Conservation (phyloP, 2,797 vertebrate species). For the Geotrypetes seraphini region DNA sequence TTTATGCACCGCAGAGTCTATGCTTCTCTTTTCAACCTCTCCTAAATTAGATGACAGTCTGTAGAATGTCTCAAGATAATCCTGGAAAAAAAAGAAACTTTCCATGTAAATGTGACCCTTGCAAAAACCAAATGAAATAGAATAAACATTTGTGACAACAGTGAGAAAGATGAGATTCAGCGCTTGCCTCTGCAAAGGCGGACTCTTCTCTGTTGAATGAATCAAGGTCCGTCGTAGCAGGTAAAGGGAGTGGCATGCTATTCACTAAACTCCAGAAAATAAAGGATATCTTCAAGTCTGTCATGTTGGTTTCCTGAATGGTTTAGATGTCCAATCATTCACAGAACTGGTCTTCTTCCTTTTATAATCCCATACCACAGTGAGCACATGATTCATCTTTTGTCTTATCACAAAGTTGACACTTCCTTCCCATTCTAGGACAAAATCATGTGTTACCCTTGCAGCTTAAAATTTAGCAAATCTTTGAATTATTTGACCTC, state of each 20-base stretch:
- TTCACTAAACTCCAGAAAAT: neutral
- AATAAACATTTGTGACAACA: neutral
- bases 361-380: neutral
- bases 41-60: neutral
- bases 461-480: neutral
- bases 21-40: neutral
- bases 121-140: neutral
- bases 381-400: neutral
- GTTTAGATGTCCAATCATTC: neutral
- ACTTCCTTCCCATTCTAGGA: neutral
- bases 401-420: neutral
- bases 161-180: neutral
- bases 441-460: neutral
- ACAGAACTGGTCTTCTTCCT: neutral
- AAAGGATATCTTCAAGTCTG: neutral
- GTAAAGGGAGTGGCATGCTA: neutral
- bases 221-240: neutral
- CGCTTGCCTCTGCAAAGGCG: neutral
- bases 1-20: neutral
- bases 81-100: conserved; percentile 2
- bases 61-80: neutral
- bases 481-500: no score
- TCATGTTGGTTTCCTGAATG: neutral
- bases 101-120: no score
- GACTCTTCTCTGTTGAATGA: neutral